Conservation (phyloP, 2,888 invertebrate species). For the Atethmia centrago region DNA sequence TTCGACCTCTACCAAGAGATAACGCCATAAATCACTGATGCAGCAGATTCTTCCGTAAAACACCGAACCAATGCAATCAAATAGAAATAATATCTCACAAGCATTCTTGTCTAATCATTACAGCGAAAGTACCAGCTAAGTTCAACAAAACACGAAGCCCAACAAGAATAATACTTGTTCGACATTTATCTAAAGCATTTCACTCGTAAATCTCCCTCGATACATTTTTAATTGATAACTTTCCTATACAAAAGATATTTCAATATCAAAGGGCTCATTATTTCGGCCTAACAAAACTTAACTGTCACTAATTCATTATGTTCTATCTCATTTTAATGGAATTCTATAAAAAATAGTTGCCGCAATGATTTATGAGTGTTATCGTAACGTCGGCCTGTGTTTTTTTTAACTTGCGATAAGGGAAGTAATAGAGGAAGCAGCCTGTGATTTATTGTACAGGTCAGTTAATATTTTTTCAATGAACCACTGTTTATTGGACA, state of each 20-base stretch:
- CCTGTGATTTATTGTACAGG: slow-evolving; percentile 76
- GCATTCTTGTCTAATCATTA: slow-evolving; percentile 24
- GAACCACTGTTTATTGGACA: slow-evolving; percentile 68
- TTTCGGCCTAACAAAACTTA: slow-evolving; percentile 57
- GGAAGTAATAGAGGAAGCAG: slow-evolving; percentile 80
- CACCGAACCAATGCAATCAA: not conserved
- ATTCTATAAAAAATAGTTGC: slow-evolving; percentile 74
- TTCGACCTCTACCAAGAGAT: not conserved
- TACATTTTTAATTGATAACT: slow-evolving; percentile 65
- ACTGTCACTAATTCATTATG: slow-evolving; percentile 76
- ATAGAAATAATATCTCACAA: slow-evolving; percentile 10
- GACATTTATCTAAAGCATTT: slow-evolving; percentile 53
- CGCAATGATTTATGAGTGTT: slow-evolving; percentile 81
- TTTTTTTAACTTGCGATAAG: slow-evolving; percentile 82
- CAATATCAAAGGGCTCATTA: slow-evolving; percentile 64
- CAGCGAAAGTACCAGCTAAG: slow-evolving; percentile 8
- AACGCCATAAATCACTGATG: not conserved
- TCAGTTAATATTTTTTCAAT: slow-evolving; percentile 76
- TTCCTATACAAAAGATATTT: slow-evolving; percentile 58
- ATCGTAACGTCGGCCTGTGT: slow-evolving; percentile 72
- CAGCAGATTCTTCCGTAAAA: not conserved
- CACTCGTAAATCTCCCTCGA: slow-evolving; percentile 57
- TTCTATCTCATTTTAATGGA: slow-evolving; percentile 79
- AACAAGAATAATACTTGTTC: slow-evolving; percentile 49
- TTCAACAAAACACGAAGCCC: slow-evolving; percentile 34